Conservation (phyloP, 2,888 invertebrate species). For the Drosophila cracens region DNA sequence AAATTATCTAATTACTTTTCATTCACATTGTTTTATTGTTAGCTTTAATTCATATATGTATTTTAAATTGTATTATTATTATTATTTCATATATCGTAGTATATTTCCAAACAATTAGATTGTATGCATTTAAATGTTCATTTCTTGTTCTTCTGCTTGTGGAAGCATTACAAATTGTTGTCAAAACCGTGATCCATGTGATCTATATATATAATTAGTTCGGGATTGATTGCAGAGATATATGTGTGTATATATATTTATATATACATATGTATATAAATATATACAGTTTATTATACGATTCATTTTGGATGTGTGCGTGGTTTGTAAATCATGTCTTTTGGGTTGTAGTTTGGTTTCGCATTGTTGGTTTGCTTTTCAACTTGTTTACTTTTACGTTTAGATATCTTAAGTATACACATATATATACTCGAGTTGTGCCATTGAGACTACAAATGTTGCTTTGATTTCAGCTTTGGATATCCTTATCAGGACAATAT, state of each 20-base stretch:
- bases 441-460: conserved; percentile 70
- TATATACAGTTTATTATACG: conserved; percentile 36
- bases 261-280: conserved; percentile 28
- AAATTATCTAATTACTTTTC: conserved; percentile 20
- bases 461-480: conserved; percentile 73
- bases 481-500: conserved; percentile 2
- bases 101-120: conserved; percentile 77
- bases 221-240: conserved; percentile 33
- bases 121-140: conserved; percentile 75
- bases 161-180: conserved; percentile 8
- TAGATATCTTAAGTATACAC: conserved; percentile 44
- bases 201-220: conserved; percentile 43
- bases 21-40: conserved; percentile 72
- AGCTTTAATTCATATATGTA: conserved; percentile 68
- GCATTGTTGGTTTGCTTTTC: conserved; percentile 27
- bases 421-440: conserved; percentile 53
- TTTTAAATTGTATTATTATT: conserved; percentile 29
- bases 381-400: conserved; percentile 12
- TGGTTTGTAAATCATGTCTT: conserved; percentile 79
- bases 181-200: conserved; percentile 10
- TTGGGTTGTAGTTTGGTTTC: conserved; percentile 56
- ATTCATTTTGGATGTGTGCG: conserved; percentile 68
- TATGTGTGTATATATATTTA: conserved; percentile 23
- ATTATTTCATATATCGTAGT: conserved; percentile 64
- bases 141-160: conserved; percentile 5